Base-by-base conservation (phyloP, 2,797 vertebrate genomes). In the Phrynocephalus guinanensis region DNA sequence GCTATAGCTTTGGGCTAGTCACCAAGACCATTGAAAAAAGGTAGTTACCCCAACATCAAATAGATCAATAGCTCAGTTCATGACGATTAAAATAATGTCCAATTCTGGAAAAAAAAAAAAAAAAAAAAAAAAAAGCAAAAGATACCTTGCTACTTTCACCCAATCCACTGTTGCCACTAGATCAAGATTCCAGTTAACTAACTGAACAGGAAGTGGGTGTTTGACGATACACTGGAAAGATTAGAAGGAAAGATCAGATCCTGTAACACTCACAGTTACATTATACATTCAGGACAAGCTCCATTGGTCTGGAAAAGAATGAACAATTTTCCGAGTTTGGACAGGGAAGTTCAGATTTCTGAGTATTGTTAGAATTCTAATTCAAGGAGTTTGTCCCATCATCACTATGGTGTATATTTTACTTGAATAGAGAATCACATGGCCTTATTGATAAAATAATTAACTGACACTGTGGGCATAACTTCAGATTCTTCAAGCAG, bases 401-500 rank as follows among this genome's bases (percentile, higher is more conserved):
- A 80, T 44, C 26, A 26, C 33, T 73, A 38, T 10, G 78, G 78
- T n/a, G 67, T 68, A 24, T 28, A 86, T 6, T 70, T 52, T 85
- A n/a, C 28, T 80, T 63, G 60, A 63, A 63, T 18, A 38, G 15
- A 85, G 13, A 63, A 38, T 5, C 13, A 86, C 16, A 24, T 44
- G 5, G 38, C 24, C 28, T 5, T n/a, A 11, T 7, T 30, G 48
- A 79, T 86, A 71, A 56, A 67, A 13, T 18, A 26, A 30, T 30
- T 30, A 6, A 5, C 50, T 72, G 80, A 91, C 56, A 80, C 10
- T 38, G 50, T 56, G 13, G 86, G 91, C 90, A 86, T 82, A 89
- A 84, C 84, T 90, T 87, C 87, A 81, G 90, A 92, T 90, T 18
- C 15, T 63, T 24, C 8, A 11, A 28, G 24, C 15, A 50, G n/a